Percentiles rank a stretch among this genome's conserved stretches.
Conservation (phyloP, 2,113 vertebrate genomes). For the Pelvicachromis taeniatus region DNA sequence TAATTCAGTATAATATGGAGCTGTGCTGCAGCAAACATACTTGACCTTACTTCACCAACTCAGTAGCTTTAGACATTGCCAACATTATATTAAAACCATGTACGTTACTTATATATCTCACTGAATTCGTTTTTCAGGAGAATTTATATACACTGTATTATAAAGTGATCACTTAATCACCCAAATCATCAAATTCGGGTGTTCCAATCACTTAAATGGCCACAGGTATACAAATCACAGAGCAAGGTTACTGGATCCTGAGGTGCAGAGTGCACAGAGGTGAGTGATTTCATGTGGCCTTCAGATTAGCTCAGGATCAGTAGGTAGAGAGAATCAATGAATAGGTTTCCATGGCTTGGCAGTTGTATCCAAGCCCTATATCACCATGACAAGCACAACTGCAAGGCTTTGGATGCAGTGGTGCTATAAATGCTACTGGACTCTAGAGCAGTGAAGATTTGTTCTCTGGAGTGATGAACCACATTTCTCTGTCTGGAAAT, state of each 20-base stretch:
- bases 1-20: accelerated
- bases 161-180: not conserved
- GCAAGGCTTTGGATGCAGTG: not conserved
- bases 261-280: not conserved
- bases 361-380: not conserved
- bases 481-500: not conserved
- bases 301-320: not conserved
- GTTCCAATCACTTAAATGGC: not conserved
- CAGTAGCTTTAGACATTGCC: not conserved
- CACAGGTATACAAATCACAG: not conserved
- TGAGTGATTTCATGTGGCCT: not conserved
- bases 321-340: not conserved
- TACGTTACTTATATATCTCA: not conserved
- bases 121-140: accelerated
- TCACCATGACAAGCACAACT: not conserved
- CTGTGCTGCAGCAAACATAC: not conserved
- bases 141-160: not conserved
- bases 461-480: accelerated
- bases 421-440: not conserved
- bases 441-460: not conserved
- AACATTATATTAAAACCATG: not conserved
- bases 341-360: not conserved
- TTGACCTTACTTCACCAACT: not conserved
- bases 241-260: not conserved
- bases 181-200: not conserved